A percentile compares a stretch with the other conserved stretches of the same genome.
Conservation (phyloP, 92 coral and sea anemone species). For the Heliopora coerulea region DNA sequence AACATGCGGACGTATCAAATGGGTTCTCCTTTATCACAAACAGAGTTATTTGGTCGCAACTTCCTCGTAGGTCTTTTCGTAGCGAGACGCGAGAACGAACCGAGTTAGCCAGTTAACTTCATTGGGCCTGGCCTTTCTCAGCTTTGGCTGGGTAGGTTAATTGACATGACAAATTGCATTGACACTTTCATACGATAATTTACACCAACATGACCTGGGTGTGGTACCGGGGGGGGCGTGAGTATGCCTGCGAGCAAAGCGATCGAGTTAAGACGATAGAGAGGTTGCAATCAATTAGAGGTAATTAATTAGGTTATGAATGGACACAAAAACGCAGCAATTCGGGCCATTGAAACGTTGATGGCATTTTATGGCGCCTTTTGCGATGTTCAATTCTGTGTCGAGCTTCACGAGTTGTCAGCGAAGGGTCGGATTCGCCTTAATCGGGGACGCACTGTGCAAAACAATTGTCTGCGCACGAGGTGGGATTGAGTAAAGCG, state of each 20-base stretch:
- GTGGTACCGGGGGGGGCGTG: slow-evolving; percentile 37
- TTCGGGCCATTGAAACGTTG: background rate
- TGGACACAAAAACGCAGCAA: slow-evolving; percentile 18
- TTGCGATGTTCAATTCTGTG: background rate
- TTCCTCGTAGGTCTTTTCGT: background rate
- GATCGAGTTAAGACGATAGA: background rate
- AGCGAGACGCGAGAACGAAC: background rate
- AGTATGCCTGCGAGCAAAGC: background rate
- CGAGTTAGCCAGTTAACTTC: background rate
- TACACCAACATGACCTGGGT: slow-evolving; percentile 16
- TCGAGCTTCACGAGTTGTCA: too few species aligned
- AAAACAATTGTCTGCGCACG: background rate
- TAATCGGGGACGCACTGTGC: too few species aligned
- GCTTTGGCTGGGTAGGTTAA: slow-evolving; percentile 3
- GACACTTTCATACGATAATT: slow-evolving; percentile 21
- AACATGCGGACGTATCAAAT: slow-evolving; percentile 6
- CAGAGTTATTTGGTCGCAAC: background rate
- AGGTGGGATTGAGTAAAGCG: slow-evolving; percentile 23
- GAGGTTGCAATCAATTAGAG: slow-evolving; percentile 97
- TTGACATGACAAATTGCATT: slow-evolving; percentile 32
- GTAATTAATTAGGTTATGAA: slow-evolving; percentile 78
- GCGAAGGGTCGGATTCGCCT: too few species aligned
- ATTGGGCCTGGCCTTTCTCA: slow-evolving; percentile 31
- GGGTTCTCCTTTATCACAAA: background rate
- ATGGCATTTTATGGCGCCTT: background rate